Evolutionary conservation across 2,888 invertebrate species (phyloP).

Genomic region (Neoaliturus tenellus): DNA sequence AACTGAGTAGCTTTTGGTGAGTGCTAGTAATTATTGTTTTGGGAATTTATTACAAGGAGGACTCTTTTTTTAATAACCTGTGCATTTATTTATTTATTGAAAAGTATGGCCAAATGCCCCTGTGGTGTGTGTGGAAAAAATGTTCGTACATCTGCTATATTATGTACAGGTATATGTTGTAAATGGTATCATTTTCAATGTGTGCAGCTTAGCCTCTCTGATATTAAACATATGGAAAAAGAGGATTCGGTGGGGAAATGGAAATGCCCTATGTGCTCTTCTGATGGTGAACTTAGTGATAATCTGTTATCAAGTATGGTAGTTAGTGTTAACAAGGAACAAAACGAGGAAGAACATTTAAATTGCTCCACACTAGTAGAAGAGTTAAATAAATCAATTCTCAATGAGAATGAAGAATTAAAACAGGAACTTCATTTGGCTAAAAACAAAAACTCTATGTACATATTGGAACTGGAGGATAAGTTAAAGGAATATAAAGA

Average conservation of each 20-base stretch:
- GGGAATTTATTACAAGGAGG: no score
- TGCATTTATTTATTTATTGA: no score
- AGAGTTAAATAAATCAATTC: constrained; percentile 23
- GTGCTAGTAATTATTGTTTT: no score
- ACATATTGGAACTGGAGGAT: background rate
- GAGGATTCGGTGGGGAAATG: background rate
- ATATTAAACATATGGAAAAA: constrained; percentile 6
- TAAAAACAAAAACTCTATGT: constrained; percentile 25
- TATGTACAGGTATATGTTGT: background rate
- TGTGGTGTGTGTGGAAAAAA: background rate
- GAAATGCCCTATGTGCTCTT: background rate
- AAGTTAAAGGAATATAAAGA: constrained; percentile 14
- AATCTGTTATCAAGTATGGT: background rate
- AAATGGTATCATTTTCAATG: constrained; percentile 20
- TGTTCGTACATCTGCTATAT: background rate
- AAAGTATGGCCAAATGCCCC: no score
- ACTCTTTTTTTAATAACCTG: no score
- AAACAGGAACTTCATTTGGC: background rate
- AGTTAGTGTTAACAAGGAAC: background rate
- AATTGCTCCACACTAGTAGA: constrained; percentile 20
- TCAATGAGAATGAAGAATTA: constrained; percentile 14
- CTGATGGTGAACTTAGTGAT: background rate
- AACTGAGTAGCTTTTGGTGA: no score
- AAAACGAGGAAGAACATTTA: background rate
- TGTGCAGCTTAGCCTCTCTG: background rate